A percentile compares a stretch with the other conserved stretches of the same genome.
These are phyloP conservation scores for Zele albiditarsus DNA, from an alignment of 2,888 invertebrate species.

Conservation along the genomic window DNA sequence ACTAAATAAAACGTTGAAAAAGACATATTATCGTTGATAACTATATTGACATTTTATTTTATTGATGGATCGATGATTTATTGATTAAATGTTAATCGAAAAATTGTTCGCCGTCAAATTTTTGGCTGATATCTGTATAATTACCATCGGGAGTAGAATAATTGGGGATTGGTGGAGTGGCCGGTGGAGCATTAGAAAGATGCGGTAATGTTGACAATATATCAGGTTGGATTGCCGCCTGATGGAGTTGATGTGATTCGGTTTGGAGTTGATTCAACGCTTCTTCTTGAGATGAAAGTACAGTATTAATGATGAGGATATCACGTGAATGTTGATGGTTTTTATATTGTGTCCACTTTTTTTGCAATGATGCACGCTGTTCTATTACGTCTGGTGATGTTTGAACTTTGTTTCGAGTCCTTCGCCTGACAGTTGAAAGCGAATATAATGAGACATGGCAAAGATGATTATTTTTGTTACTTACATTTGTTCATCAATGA, in stretches of 20 bases:
- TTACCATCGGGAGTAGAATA: conserved; percentile 93
- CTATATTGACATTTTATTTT: neutral
- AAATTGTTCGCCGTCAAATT: conserved; percentile 66
- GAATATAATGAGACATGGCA: conserved; percentile 1
- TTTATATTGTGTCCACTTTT: conserved; percentile 86
- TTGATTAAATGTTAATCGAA: neutral
- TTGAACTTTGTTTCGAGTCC: conserved; percentile 74
- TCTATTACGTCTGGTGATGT: conserved; percentile 78
- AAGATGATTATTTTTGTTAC: conserved; percentile 45
- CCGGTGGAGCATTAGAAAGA: conserved; percentile 81
- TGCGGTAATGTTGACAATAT: conserved; percentile 80
- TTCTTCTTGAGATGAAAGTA: conserved; percentile 81
- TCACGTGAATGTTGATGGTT: conserved; percentile 78
- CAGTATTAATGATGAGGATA: conserved; percentile 80
- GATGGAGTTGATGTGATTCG: conserved; percentile 90
- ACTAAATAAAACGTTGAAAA: neutral
- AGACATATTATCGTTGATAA: neutral
- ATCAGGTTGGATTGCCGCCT: conserved; percentile 86
- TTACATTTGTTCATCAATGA: conserved; percentile 81
- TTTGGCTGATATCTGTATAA: conserved; percentile 86
- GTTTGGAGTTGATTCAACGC: conserved; percentile 86
- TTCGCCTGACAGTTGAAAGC: conserved; percentile 69
- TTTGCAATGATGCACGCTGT: conserved; percentile 78
- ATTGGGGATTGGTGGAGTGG: conserved; percentile 86
- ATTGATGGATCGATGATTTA: neutral